Conservation (phyloP, 2,888 invertebrate species). For the Plagiodera versicolora region DNA sequence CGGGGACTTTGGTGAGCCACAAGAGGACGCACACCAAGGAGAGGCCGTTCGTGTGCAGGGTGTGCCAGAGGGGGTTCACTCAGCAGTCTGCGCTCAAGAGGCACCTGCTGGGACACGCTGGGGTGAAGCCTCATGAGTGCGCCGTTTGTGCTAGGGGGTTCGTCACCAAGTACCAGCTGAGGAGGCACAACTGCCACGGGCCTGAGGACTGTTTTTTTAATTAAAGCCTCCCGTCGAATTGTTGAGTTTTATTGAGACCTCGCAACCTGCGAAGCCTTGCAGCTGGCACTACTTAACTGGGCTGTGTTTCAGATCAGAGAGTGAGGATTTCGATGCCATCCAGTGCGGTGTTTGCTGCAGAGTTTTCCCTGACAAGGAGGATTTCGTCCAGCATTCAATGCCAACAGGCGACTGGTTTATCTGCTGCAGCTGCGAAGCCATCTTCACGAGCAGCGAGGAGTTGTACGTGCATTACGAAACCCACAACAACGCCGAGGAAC, state of each 20-base stretch:
- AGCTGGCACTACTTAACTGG: background rate
- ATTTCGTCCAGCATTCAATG: conserved; percentile 48
- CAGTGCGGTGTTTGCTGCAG: conserved; percentile 50
- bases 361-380: conserved; percentile 45
- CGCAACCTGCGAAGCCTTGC: too few relatives aligned
- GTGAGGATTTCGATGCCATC: conserved; percentile 19
- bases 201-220: conserved; percentile 38
- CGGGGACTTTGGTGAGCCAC: conserved; percentile 42
- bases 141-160: conserved; percentile 42
- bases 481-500: conserved; percentile 44
- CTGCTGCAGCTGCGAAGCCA: conserved; percentile 48
- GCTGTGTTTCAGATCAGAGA: conserved; percentile 33
- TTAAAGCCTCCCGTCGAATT: too few relatives aligned
- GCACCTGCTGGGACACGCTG: conserved; percentile 50
- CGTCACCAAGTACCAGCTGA: conserved; percentile 40
- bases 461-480: conserved; percentile 49
- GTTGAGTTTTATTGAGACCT: too few relatives aligned
- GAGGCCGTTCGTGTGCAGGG: conserved; percentile 45
- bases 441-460: conserved; percentile 44
- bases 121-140: conserved; percentile 61
- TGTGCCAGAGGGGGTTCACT: conserved; percentile 58
- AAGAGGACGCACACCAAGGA: conserved; percentile 40
- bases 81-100: conserved; percentile 59
- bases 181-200: conserved; percentile 38
- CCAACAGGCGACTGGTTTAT: conserved; percentile 43